Conservation (phyloP, 2,797 vertebrate genomes). For the Hirundo rustica region DNA sequence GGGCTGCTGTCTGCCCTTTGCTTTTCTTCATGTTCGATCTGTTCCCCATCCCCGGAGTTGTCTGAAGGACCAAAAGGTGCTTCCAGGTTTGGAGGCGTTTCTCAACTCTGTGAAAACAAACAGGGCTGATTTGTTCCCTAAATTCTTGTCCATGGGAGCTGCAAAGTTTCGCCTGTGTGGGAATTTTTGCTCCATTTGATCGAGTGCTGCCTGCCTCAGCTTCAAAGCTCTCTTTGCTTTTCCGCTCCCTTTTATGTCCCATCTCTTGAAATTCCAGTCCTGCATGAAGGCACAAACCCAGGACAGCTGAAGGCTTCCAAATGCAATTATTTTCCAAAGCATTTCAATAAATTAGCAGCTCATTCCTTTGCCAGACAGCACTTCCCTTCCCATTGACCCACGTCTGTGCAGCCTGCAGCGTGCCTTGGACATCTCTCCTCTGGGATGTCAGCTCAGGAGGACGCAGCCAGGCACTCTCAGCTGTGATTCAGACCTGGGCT, state of each 20-base stretch:
- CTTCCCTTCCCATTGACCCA: neutral
- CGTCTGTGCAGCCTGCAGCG: neutral
- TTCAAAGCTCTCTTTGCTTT: constrained; percentile 40
- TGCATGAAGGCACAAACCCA: neutral
- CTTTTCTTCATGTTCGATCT: neutral
- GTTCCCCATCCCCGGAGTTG: neutral
- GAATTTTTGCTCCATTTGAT: neutral
- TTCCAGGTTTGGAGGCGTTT: neutral
- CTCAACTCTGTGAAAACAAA: neutral
- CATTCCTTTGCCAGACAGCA: neutral
- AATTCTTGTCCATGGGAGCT: neutral
- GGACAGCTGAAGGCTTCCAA: neutral
- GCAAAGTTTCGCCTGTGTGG: fast-evolving
- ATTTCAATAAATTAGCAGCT: constrained; percentile 25
- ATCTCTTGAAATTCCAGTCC: neutral
- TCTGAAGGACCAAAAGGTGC: neutral
- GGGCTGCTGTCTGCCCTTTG: neutral
- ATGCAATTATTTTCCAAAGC: constrained; percentile 17
- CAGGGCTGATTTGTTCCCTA: neutral
- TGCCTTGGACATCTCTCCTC: neutral
- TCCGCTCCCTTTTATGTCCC: constrained; percentile 5
- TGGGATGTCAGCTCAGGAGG: neutral
- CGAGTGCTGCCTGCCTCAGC: neutral
- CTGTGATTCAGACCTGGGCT: neutral
- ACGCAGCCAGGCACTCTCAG: neutral